Evolutionary conservation across 2,113 vertebrate species (phyloP).

Genomic region (Oncorhynchus masou): DNA sequence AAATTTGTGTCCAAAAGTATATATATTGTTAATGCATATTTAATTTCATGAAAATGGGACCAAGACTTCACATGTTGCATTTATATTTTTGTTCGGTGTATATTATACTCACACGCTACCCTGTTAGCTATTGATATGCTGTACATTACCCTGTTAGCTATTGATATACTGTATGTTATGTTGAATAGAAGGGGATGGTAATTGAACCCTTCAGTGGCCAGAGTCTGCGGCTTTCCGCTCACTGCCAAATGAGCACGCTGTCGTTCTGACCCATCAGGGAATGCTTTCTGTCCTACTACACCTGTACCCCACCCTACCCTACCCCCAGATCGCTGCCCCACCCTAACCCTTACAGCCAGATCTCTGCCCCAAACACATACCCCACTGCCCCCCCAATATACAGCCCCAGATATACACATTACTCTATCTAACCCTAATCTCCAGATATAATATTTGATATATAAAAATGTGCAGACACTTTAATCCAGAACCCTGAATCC

Average conservation of each 20-base stretch:
- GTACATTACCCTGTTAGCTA: slow-evolving; percentile 50
- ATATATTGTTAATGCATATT: too few species aligned
- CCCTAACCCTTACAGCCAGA: not conserved
- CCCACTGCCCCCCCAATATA: not conserved
- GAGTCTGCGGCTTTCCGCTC: slow-evolving; percentile 96
- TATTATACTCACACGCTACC: slow-evolving; percentile 15
- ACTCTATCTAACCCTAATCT: too few species aligned
- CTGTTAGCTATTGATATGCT: slow-evolving; percentile 65
- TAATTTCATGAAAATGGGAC: too few species aligned
- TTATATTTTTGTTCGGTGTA: too few species aligned
- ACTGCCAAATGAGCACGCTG: slow-evolving; percentile 88
- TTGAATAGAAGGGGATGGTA: slow-evolving; percentile 78
- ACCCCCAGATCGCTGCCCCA: not conserved
- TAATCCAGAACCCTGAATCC: too few species aligned
- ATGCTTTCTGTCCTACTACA: not conserved
- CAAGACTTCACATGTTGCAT: too few species aligned
- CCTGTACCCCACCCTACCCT: not conserved
- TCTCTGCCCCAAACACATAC: not conserved
- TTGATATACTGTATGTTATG: slow-evolving; percentile 58
- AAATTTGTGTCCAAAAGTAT: too few species aligned
- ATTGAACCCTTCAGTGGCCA: slow-evolving; percentile 94
- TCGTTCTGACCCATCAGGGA: slow-evolving; percentile 79
- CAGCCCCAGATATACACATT: too few species aligned
- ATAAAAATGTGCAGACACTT: too few species aligned
- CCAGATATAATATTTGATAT: too few species aligned